Percentiles rank a stretch among this genome's conserved stretches.
Conservation (phyloP, 2,113 vertebrate genomes). For the Lampris megalopsis region DNA sequence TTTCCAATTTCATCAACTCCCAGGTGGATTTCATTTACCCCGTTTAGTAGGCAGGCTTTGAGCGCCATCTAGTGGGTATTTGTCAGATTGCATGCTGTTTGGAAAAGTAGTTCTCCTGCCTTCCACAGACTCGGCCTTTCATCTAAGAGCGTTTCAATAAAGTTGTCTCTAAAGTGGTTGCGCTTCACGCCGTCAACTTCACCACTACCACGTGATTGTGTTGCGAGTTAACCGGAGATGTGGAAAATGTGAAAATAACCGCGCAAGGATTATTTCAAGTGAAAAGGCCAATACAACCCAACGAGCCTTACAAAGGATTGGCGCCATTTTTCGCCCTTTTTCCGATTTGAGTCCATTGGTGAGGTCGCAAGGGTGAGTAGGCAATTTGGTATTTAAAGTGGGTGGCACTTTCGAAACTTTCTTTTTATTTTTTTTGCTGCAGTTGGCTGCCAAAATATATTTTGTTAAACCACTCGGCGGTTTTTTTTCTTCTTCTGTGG, state of each 20-base stretch:
- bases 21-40: neutral
- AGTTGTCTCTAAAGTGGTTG: accelerated
- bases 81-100: neutral
- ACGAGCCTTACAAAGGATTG: neutral
- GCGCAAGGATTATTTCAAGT: conserved; percentile 41
- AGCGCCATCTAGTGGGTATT: conserved; percentile 50
- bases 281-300: conserved; percentile 3
- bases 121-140: neutral
- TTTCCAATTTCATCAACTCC: neutral
- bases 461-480: no score
- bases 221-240: neutral
- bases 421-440: no score
- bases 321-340: neutral
- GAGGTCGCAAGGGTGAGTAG: no score
- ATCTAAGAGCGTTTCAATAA: accelerated
- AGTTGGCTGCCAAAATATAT: no score
- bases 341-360: neutral
- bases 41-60: conserved; percentile 10
- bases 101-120: conserved; percentile 35
- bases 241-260: neutral
- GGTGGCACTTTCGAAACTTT: no score
- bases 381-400: no score
- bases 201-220: neutral
- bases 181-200: neutral
- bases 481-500: no score